These are phyloP conservation scores for Rapana venosa DNA, from an alignment of 2,888 invertebrate genomes.

Conservation along the genomic window DNA sequence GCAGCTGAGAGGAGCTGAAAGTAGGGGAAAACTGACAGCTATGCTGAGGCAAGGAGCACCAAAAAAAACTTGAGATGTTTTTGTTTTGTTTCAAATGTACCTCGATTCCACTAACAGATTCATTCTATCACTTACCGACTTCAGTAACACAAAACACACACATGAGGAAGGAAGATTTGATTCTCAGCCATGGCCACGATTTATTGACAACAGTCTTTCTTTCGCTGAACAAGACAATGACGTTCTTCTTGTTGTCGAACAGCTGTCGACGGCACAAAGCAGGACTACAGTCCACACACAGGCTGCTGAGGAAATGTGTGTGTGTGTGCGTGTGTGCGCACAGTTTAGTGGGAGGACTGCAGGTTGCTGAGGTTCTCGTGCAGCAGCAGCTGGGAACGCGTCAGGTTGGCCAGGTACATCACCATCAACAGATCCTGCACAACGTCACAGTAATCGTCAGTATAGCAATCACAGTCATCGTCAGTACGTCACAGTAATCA, in stretches of 20 bases:
- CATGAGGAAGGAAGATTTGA: not conserved
- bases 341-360: not conserved
- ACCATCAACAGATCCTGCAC: constrained; percentile 94
- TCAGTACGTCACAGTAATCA: not conserved
- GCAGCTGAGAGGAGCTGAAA: too few species aligned
- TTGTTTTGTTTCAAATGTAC: too few species aligned
- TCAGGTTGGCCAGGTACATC: constrained; percentile 94
- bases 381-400: constrained; percentile 96
- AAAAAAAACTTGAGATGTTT: too few species aligned
- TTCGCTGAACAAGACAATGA: too few species aligned
- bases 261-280: too few species aligned
- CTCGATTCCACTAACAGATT: too few species aligned
- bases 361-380: constrained; percentile 89
- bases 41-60: too few species aligned
- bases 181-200: not conserved
- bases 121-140: too few species aligned
- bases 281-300: not conserved
- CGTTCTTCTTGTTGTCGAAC: not conserved
- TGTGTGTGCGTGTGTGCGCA: not conserved
- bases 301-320: not conserved
- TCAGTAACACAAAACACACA: too few species aligned
- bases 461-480: not conserved
- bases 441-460: not conserved
- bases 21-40: too few species aligned
- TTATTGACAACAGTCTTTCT: not conserved